phyloP scores from a whole-genome alignment of 2,113 vertebrate species.

The Hippoglossus stenolepis region DNA sequence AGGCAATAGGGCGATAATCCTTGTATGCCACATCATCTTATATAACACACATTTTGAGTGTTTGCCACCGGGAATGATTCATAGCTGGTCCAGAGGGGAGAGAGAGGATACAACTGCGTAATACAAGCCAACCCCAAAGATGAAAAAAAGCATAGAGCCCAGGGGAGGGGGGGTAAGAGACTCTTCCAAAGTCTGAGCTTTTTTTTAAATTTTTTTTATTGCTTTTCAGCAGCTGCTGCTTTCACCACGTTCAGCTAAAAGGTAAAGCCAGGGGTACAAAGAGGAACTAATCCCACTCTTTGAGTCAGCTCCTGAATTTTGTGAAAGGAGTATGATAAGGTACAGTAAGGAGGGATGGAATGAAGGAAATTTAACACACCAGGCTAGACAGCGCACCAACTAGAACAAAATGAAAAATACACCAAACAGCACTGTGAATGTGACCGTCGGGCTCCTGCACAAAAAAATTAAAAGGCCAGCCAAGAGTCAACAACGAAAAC shows the following conservation, averaged over 20 bases:
- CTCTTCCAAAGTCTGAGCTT: conserved; percentile 3
- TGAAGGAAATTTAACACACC: neutral
- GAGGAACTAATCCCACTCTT: neutral
- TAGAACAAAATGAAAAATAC: neutral
- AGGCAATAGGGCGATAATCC: conserved; percentile 62
- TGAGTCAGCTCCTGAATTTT: neutral
- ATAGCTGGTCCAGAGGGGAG: conserved; percentile 37
- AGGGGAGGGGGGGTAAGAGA: neutral
- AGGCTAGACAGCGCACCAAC: neutral
- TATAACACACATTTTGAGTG: conserved; percentile 65
- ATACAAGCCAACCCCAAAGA: conserved; percentile 38
- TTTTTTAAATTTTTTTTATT: neutral
- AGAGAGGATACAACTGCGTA: conserved; percentile 53
- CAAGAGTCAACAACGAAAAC: conserved; percentile 14
- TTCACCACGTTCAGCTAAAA: neutral
- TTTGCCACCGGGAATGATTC: conserved; percentile 49
- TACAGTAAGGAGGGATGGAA: neutral
- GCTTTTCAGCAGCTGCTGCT: neutral
- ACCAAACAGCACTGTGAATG: neutral
- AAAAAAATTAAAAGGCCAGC: neutral
- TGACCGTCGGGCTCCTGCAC: neutral
- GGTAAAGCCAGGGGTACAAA: neutral
- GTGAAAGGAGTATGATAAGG: neutral
- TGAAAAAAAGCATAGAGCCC: conserved; percentile 10
- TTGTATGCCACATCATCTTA: conserved; percentile 67